A percentile compares a stretch with the other conserved stretches of the same genome.
Conservation (phyloP, 1,140 invertebrate genomes). For the Apis dorsata region DNA sequence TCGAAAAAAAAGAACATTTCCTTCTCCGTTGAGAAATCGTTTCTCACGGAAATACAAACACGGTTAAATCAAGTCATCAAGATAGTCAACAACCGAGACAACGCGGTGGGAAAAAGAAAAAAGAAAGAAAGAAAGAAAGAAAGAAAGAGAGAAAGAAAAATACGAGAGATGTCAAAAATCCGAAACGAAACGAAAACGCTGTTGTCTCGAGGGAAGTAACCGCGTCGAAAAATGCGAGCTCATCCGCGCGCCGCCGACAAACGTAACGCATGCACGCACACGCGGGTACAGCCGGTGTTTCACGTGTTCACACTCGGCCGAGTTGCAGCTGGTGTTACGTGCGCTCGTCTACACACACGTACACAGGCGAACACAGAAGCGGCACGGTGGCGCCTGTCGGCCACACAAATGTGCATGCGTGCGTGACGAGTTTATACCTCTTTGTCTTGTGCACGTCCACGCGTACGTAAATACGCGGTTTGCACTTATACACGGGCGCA, state of each 20-base stretch:
- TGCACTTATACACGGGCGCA: background rate
- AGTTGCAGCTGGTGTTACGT: slow-evolving; percentile 47
- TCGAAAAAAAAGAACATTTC: no score
- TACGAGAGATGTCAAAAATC: no score
- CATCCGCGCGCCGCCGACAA: slow-evolving; percentile 52
- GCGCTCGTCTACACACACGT: background rate
- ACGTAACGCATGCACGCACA: slow-evolving; percentile 55
- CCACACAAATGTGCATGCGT: slow-evolving; percentile 74
- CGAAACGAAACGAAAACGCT: background rate
- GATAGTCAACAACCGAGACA: no score
- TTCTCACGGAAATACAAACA: no score
- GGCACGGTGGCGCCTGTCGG: slow-evolving; percentile 74
- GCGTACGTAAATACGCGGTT: background rate
- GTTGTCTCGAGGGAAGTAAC: background rate
- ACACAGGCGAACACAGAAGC: slow-evolving; percentile 22
- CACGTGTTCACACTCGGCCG: slow-evolving; percentile 46
- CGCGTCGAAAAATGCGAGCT: slow-evolving; percentile 62
- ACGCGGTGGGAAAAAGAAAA: no score
- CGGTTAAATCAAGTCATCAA: no score
- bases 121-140: background rate
- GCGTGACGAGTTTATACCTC: slow-evolving; percentile 71
- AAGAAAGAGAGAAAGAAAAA: background rate
- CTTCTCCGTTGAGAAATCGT: no score
- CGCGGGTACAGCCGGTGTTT: slow-evolving; percentile 31
- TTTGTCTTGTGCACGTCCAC: slow-evolving; percentile 53